Conservation (phyloP, 2,797 vertebrate genomes). For the Anguilla megastoma region DNA sequence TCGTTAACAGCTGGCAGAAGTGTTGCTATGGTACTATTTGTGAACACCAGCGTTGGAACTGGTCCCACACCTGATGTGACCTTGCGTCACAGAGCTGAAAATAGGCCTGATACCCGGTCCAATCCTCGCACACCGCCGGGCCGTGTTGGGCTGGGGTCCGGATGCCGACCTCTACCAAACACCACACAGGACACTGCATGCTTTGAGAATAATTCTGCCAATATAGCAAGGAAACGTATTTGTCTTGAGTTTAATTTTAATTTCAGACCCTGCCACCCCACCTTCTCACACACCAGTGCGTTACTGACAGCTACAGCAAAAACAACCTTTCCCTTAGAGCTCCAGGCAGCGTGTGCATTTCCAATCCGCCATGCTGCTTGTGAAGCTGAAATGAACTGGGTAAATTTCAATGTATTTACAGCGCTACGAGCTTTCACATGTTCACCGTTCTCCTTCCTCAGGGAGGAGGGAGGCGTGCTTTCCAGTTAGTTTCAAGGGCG, state of each 20-base stretch:
- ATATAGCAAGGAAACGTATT: constrained; percentile 7
- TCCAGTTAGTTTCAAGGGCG: not conserved
- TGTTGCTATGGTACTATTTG: too few relatives aligned
- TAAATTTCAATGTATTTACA: not conserved
- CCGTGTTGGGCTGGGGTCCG: too few relatives aligned
- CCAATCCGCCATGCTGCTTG: not conserved
- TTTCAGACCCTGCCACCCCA: not conserved
- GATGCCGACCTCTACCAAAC: too few relatives aligned
- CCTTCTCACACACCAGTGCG: not conserved
- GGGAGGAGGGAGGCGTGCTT: not conserved
- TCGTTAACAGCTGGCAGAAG: too few relatives aligned
- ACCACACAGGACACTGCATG: not conserved
- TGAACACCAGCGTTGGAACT: too few relatives aligned
- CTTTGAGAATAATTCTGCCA: constrained; percentile 13
- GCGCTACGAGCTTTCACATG: not conserved
- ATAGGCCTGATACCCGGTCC: too few relatives aligned
- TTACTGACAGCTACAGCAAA: not conserved
- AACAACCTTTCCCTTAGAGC: not conserved
- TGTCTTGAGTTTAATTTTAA: not conserved
- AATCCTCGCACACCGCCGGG: too few relatives aligned
- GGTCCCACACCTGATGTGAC: too few relatives aligned
- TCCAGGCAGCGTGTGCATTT: not conserved
- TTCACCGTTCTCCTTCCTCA: not conserved
- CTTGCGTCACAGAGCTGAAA: too few relatives aligned
- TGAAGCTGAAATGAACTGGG: not conserved